Evolutionary conservation across 2,888 invertebrate species (phyloP).

Genomic region (Oconnorella tubifera): DNA sequence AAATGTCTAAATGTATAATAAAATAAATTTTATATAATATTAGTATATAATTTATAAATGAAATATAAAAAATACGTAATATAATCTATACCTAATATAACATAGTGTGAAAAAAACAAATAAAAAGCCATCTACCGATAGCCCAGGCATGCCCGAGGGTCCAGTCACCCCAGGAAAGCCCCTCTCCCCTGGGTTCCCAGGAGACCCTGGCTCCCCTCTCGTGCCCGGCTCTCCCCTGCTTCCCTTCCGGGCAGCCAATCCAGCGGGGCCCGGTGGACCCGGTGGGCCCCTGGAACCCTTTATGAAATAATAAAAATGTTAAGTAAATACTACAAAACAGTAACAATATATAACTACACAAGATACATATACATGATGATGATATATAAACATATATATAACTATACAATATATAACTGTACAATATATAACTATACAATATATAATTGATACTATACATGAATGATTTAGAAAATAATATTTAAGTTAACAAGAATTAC

Average conservation of each 20-base stretch:
- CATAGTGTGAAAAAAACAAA: no score
- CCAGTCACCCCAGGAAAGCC: conserved; percentile 31
- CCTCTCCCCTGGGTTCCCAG: conserved; percentile 26
- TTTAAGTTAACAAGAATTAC: no score
- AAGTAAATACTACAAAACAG: not conserved
- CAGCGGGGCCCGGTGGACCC: conserved; percentile 25
- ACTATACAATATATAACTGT: no score
- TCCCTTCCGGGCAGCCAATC: conserved; percentile 29
- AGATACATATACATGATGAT: not conserved
- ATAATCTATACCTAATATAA: no score
- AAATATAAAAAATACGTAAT: no score
- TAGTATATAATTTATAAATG: no score
- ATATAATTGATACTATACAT: no score
- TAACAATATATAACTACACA: not conserved
- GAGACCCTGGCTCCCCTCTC: conserved; percentile 29
- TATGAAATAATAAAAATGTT: not conserved
- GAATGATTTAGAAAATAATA: no score
- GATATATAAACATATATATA: not conserved
- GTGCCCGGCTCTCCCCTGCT: conserved; percentile 30
- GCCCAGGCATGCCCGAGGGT: conserved; percentile 27
- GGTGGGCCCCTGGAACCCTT: conserved; percentile 20
- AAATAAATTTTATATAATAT: not conserved
- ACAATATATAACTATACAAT: no score
- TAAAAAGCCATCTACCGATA: no score
- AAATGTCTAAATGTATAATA: no score